A percentile compares a stretch with the other conserved stretches of the same genome.
Evolutionary conservation across 2,113 vertebrate species (phyloP).

Genomic region (Pycnonotus jocosus): DNA sequence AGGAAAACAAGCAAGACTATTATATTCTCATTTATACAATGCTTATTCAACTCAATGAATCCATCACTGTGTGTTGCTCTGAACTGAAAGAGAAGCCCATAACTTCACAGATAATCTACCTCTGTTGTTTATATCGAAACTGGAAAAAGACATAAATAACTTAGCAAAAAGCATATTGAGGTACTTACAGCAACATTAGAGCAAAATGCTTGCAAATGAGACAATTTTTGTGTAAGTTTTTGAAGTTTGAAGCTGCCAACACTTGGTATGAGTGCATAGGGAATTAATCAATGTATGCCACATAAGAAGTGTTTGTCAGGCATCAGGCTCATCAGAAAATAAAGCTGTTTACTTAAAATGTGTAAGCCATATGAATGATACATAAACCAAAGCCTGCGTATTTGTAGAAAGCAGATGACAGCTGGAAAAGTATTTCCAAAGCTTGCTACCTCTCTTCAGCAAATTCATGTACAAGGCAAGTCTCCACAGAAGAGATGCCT

Average conservation of each 20-base stretch:
- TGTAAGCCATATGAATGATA: background rate
- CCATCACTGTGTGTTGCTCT: background rate
- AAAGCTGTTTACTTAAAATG: background rate
- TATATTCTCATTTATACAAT: background rate
- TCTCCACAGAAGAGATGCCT: background rate
- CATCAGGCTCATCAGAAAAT: background rate
- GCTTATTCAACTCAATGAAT: background rate
- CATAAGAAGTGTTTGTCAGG: background rate
- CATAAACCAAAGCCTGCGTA: background rate
- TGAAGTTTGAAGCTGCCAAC: background rate
- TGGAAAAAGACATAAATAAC: background rate
- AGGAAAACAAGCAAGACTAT: background rate
- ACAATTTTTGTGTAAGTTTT: background rate
- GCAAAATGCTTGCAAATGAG: background rate
- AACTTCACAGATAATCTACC: background rate
- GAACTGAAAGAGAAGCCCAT: background rate
- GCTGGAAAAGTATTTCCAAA: background rate
- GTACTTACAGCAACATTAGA: background rate
- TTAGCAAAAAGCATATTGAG: background rate
- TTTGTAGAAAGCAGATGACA: background rate
- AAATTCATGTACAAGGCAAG: background rate
- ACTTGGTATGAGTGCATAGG: background rate
- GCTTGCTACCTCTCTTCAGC: background rate
- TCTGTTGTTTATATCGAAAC: background rate
- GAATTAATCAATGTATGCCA: background rate